These are phyloP conservation scores for Glyphotaelius pellucidus DNA, from an alignment of 2,888 invertebrate genomes.

Conservation along the genomic window DNA sequence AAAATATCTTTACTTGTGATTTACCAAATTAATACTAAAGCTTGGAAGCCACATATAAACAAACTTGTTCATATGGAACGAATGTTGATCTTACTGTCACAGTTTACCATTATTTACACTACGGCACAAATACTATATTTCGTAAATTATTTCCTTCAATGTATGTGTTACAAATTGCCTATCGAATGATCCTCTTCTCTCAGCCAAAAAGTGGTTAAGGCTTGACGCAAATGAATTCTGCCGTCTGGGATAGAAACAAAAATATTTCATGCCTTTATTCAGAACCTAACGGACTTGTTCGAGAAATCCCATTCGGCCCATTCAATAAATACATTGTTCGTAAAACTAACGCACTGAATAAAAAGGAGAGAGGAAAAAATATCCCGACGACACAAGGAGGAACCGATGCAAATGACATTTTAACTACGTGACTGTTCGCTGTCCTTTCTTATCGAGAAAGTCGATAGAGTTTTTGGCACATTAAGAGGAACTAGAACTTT, in stretches of 20 bases:
- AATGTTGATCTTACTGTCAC: background rate
- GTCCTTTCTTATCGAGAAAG: background rate
- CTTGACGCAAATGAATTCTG: constrained; percentile 40
- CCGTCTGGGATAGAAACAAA: constrained; percentile 22
- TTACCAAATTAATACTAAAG: background rate
- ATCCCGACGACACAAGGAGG: background rate
- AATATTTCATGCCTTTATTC: constrained; percentile 29
- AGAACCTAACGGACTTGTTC: constrained; percentile 9
- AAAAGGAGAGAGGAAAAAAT: constrained; percentile 7
- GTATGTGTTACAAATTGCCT: constrained; percentile 25
- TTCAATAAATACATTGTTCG: background rate
- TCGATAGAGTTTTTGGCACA: constrained; percentile 28
- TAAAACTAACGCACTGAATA: constrained; percentile 6
- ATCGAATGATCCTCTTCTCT: constrained; percentile 32
- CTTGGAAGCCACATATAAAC: background rate
- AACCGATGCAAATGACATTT: constrained; percentile 11
- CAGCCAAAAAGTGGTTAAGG: constrained; percentile 25
- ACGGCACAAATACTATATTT: background rate
- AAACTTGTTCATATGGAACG: background rate
- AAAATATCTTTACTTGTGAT: background rate
- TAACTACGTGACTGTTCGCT: background rate
- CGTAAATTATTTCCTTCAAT: background rate
- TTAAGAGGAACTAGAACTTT: constrained; percentile 26
- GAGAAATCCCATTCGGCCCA: background rate
- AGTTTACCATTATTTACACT: background rate